These are phyloP conservation scores for Rhinogobio ventralis DNA, from an alignment of 2,797 vertebrate genomes.

Conservation along the genomic window DNA sequence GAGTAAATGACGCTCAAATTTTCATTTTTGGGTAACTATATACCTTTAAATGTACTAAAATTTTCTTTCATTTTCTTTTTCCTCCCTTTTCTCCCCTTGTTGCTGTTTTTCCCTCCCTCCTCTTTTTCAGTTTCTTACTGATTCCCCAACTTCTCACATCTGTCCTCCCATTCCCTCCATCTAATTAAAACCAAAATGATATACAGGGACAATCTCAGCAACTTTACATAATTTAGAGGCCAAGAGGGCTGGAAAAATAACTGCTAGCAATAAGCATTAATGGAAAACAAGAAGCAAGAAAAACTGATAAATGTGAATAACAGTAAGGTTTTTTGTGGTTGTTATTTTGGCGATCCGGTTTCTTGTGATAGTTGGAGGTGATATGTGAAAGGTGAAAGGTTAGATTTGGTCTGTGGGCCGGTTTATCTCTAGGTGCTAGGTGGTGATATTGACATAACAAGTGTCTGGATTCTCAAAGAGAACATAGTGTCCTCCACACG, in stretches of 20 bases:
- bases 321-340: neutral
- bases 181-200: conserved; percentile 32
- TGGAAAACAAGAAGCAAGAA: neutral
- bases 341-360: conserved; percentile 20
- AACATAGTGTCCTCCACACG: conserved; percentile 43
- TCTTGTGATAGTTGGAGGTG: neutral
- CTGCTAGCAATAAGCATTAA: neutral
- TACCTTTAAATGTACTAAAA: neutral
- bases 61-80: neutral
- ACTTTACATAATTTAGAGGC: conserved; percentile 20
- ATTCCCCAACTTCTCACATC: neutral
- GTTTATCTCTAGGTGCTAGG: conserved; percentile 3
- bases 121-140: neutral
- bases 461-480: conserved; percentile 32
- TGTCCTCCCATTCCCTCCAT: conserved; percentile 1
- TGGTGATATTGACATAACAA: conserved; percentile 42
- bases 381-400: conserved; percentile 24
- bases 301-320: neutral
- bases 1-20: neutral
- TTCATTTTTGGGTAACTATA: neutral
- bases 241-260: neutral
- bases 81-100: neutral
- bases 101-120: neutral
- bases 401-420: neutral
- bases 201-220: conserved; percentile 24